Evolutionary conservation across 2,113 vertebrate genomes (phyloP), one percentile per base, ranked within the genome.

Genomic region (Caloenas nicobarica): DNA sequence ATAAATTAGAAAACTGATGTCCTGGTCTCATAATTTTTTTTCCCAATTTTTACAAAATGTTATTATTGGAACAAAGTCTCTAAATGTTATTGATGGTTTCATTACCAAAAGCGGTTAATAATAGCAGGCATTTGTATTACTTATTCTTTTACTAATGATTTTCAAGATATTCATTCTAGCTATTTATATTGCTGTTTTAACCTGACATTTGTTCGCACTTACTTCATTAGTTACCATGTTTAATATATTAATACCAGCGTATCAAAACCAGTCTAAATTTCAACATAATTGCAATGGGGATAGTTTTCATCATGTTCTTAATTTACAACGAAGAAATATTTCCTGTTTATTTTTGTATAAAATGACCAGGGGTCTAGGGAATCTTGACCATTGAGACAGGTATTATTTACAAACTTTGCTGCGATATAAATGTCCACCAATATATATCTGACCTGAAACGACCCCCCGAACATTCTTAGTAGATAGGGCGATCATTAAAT

Each of bases 261-360:
- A 89, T 71, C 29, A 81, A 83, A 84, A 60, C n/a, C 76, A 66
- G 31, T 91, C 33, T 58, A 88, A 93, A 92, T 95, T 95, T 93
- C 88, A 93, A 31, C 16, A 9, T 33, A 65, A 57, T 81, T 92
- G 46, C 61, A 74, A 12, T 64, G 73, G 81, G 83, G n/a, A 79
- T 86, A 56, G 53, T 91, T 91, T 93, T 86, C 31, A 58, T 82
- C 25, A 65, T 22, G 7, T 69, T 89, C 38, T 79, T 88, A 2
- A 50, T 57, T 86, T 80, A 40, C 11, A 54, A 3, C 17, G 33
- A 70, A 81, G 44, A 53, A 72, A 24, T 66, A 42, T 69, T 79
- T 77, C 58, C 40, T 69, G 6, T 57, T 92, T 74, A 11, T 57
- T 48, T 87, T 84, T 34, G 10, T 46, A 48, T 68, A 31, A 91